Evolutionary conservation across 2,888 invertebrate species (phyloP), one percentile per base, ranked within the genome.

Genomic region (Hedychridium roseum): DNA sequence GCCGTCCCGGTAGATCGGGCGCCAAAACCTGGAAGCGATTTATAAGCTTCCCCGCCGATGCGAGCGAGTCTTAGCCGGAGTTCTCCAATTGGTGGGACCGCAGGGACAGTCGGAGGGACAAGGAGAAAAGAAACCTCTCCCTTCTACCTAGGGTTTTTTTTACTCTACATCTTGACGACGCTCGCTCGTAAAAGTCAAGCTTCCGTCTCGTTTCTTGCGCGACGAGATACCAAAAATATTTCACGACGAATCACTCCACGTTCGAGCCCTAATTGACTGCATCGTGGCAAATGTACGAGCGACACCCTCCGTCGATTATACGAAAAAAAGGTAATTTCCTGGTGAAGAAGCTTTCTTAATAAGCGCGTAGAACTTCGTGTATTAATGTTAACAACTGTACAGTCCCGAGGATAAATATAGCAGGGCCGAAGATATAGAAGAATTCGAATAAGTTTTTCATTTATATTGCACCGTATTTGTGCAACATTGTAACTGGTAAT

Each of bases 11-110:
- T 17, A 52, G 57, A 51, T 60, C 54, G 43, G 50, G 52, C 45
- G 54, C 51, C 60, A 69, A 71, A 72, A 62, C 65, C 65, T 68
- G 70, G 66, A 68, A 66, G 66, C 73, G 70, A 75, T 76, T 76
- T 74, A 76, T 76, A 71, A 70, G 65, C 60, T 57, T 54, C 59
- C 58, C 54, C 31, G 31, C 32, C 17, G 11, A 15, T 14, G n/a
- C 12, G 26, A 7, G 14, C 30, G 18, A 6, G 34, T 48, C 47
- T 40, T 26, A 38, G 23, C 23, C 2, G 27, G 43, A 48, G 54
- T 62, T 62, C 60, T 64, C 61, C 47, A 53, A 57, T 67, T 54
- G 50, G 57, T 61, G n/a, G n/a, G n/a, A n/a, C n/a, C n/a, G n/a
- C n/a, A n/a, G n/a, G n/a, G n/a, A n/a, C n/a, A n/a, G n/a, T n/a